phyloP scores from a whole-genome alignment of 2,797 vertebrate genomes.

The Alectoris magna region DNA sequence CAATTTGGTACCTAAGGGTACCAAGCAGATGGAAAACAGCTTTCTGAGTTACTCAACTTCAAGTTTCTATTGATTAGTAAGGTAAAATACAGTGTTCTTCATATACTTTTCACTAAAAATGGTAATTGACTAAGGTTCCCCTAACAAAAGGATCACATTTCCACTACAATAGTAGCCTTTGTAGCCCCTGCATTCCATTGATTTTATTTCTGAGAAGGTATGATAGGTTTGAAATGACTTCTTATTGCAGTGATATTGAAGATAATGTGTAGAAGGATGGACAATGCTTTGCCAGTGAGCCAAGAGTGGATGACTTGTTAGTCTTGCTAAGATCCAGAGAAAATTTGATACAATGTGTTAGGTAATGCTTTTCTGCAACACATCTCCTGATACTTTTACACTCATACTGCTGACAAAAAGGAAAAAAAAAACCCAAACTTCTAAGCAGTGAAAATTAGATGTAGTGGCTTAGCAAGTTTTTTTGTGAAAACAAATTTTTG shows the following conservation, averaged over 20 bases:
- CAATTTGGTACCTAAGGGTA: not conserved
- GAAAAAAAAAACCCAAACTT: not conserved
- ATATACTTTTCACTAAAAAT: not conserved
- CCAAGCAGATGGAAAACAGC: not conserved
- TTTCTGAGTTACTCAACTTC: not conserved
- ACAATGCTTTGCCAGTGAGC: not conserved
- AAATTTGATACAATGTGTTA: not conserved
- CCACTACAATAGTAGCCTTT: not conserved
- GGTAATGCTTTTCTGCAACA: not conserved
- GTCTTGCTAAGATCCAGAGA: not conserved
- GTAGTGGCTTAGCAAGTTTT: not conserved
- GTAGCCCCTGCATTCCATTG: not conserved
- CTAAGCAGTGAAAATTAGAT: not conserved
- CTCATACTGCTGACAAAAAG: not conserved
- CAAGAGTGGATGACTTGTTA: not conserved
- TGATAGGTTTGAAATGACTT: not conserved
- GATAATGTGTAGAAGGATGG: not conserved
- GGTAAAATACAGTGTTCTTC: not conserved
- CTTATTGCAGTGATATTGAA: not conserved
- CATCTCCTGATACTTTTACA: not conserved
- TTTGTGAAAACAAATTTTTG: not conserved
- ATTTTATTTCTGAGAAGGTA: not conserved
- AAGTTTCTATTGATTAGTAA: not conserved
- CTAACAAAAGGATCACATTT: not conserved
- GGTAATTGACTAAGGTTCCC: not conserved